Percentiles rank a stretch among this genome's conserved stretches.
Conservation (phyloP, 2,113 vertebrate species). For the Oxyruncus cristatus region DNA sequence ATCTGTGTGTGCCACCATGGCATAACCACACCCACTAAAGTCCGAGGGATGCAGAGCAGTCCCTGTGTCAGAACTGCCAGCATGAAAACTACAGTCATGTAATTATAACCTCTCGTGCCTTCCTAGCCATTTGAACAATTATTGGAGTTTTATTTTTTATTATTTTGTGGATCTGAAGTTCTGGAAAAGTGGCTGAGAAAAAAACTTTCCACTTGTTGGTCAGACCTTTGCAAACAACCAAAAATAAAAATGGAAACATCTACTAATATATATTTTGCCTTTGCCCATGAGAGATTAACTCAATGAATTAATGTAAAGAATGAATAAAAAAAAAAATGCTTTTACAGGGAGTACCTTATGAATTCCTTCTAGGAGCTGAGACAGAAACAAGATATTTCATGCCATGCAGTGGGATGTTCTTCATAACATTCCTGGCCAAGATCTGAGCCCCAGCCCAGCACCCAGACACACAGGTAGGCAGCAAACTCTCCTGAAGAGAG, state of each 20-base stretch:
- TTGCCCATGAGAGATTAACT: background rate
- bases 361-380: background rate
- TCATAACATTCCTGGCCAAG: background rate
- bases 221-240: background rate
- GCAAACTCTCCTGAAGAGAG: background rate
- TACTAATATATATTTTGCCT: background rate
- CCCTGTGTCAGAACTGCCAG: background rate
- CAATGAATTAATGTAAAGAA: background rate
- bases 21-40: background rate
- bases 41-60: background rate
- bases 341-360: background rate
- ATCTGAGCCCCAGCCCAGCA: background rate
- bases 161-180: background rate
- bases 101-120: background rate
- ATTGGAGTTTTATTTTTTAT: background rate
- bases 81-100: background rate
- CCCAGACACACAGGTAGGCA: background rate
- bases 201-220: background rate
- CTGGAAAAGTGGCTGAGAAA: background rate
- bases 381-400: background rate
- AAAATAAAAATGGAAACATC: background rate
- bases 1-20: accelerated
- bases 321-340: background rate
- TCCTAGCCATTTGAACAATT: background rate
- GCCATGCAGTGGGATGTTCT: background rate